Evolutionary conservation across 2,888 invertebrate genomes (phyloP).

Genomic region (Ommatoiulus sabulosus): DNA sequence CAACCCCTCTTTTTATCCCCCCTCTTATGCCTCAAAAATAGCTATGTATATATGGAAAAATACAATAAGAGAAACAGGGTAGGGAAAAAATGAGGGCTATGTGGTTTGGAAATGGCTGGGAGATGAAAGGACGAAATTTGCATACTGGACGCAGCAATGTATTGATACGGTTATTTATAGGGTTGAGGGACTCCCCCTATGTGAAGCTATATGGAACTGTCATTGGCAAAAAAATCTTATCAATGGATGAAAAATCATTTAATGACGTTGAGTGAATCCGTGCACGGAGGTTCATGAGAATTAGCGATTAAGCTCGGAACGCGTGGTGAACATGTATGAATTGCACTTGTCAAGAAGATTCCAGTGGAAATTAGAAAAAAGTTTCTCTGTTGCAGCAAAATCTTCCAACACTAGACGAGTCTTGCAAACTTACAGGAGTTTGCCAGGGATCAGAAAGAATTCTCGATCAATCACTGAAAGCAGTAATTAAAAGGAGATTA

Average conservation of each 20-base stretch:
- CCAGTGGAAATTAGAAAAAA: background rate
- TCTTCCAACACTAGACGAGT: too few relatives aligned
- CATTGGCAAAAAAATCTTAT: constrained; percentile 43
- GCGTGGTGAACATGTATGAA: background rate
- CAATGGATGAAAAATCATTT: constrained; percentile 40
- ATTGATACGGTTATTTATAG: constrained; percentile 40
- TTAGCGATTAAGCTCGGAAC: background rate
- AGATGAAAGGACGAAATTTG: constrained; percentile 33
- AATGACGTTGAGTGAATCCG: constrained; percentile 33
- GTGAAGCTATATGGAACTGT: constrained; percentile 27
- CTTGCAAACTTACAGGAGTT: too few relatives aligned
- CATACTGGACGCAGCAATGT: constrained; percentile 36
- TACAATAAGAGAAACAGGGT: constrained; percentile 37
- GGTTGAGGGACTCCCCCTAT: constrained; percentile 7
- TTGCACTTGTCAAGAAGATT: background rate
- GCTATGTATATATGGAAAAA: constrained; percentile 28
- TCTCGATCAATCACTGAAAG: too few relatives aligned
- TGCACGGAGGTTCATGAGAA: background rate
- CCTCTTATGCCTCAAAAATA: constrained; percentile 2
- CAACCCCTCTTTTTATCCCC: constrained; percentile 8
- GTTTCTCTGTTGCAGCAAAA: background rate
- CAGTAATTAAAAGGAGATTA: too few relatives aligned
- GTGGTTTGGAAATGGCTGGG: constrained; percentile 12
- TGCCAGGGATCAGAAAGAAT: too few relatives aligned
- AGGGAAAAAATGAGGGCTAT: constrained; percentile 9